Conservation (phyloP, 2,797 vertebrate species). For the Smutsia temminckii region DNA sequence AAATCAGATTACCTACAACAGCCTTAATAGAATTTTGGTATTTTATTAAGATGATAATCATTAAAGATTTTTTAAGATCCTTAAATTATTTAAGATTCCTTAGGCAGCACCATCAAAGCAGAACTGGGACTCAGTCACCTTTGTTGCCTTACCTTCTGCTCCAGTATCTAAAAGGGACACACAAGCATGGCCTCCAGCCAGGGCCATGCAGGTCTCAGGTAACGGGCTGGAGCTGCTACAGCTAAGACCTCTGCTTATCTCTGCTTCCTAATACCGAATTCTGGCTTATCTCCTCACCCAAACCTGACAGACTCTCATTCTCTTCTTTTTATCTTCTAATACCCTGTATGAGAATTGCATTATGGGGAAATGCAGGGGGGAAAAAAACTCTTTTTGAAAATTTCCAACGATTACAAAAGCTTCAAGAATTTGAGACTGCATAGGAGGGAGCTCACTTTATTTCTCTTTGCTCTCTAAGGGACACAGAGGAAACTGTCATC, state of each 20-base stretch:
- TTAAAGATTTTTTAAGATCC: too few relatives aligned
- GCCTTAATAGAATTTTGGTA: not conserved
- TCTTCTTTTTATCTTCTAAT: not conserved
- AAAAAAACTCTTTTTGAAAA: slow-evolving; percentile 33
- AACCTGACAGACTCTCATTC: not conserved
- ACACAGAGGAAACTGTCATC: not conserved
- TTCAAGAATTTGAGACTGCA: slow-evolving; percentile 34
- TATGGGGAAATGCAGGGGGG: not conserved
- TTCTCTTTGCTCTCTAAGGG: not conserved
- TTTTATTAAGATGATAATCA: not conserved
- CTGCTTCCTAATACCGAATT: not conserved
- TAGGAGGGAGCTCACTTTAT: not conserved
- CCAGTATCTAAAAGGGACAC: not conserved
- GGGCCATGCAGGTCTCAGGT: not conserved
- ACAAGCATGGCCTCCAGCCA: not conserved
- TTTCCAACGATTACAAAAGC: slow-evolving; percentile 20
- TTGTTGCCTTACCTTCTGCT: not conserved
- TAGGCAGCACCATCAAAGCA: not conserved
- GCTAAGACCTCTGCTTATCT: not conserved
- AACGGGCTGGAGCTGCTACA: fast-evolving
- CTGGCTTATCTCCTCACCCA: not conserved
- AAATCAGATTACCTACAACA: not conserved
- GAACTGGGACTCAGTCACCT: not conserved
- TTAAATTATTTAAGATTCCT: not conserved
- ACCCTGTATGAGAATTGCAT: not conserved